phyloP scores from a whole-genome alignment of 2,113 vertebrate genomes.

The Coregonus clupeaformis region DNA sequence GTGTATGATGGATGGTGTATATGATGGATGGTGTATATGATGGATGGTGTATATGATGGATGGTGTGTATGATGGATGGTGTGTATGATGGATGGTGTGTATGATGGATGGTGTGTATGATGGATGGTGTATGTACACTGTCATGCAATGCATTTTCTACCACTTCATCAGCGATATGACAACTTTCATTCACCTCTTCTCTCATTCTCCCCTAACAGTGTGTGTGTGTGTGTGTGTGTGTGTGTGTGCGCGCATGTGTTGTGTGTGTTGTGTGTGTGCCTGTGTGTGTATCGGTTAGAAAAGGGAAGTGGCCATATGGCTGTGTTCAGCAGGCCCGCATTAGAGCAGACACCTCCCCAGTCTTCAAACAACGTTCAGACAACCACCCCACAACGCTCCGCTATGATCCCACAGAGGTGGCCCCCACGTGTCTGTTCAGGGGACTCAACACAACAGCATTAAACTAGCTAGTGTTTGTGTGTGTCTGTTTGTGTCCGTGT shows the following conservation, averaged over 20 bases:
- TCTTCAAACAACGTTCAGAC: conserved; percentile 38
- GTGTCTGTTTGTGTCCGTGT: background rate
- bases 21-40: background rate
- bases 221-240: background rate
- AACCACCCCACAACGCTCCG: conserved; percentile 18
- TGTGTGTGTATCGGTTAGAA: conserved; percentile 34
- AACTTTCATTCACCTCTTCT: background rate
- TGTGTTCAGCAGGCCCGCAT: conserved; percentile 55
- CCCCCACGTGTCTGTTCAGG: conserved; percentile 57
- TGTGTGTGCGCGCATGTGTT: background rate
- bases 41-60: too few species aligned
- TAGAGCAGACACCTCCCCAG: conserved; percentile 38
- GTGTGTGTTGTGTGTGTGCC: background rate
- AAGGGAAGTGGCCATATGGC: conserved; percentile 61
- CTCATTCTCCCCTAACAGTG: background rate
- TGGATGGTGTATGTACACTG: too few species aligned
- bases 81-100: too few species aligned
- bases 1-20: too few species aligned
- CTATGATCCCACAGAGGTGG: conserved; percentile 58
- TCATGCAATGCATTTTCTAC: too few species aligned
- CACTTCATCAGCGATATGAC: too few species aligned
- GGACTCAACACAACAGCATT: conserved; percentile 38
- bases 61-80: too few species aligned
- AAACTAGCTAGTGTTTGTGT: background rate
- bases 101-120: too few species aligned